phyloP scores from a whole-genome alignment of 2,888 invertebrate species.

The Macrosoma leucophasiata region DNA sequence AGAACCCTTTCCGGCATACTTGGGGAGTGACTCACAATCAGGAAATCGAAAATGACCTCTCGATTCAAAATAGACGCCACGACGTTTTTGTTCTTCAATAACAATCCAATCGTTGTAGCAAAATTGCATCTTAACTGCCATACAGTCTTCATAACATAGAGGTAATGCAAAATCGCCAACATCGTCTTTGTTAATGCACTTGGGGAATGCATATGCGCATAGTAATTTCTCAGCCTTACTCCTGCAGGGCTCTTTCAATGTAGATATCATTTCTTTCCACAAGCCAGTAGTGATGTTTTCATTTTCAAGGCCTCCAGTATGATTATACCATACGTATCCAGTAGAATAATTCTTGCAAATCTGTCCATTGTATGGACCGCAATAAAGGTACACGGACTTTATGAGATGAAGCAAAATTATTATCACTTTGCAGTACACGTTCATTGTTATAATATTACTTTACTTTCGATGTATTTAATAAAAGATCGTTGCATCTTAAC shows the following conservation, averaged over 20 bases:
- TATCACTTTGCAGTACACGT: slow-evolving; percentile 45
- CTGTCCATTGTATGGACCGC: slow-evolving; percentile 91
- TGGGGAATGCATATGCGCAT: slow-evolving; percentile 94
- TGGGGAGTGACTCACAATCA: slow-evolving; percentile 87
- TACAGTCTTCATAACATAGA: slow-evolving; percentile 94
- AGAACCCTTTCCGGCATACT: slow-evolving; percentile 78
- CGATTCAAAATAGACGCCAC: slow-evolving; percentile 85
- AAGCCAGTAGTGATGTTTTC: slow-evolving; percentile 88
- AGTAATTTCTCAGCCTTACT: slow-evolving; percentile 92
- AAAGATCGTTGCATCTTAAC: slow-evolving; percentile 57
- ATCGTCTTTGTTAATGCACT: slow-evolving; percentile 82
- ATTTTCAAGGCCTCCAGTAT: slow-evolving; percentile 85
- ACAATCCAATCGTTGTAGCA: slow-evolving; percentile 96
- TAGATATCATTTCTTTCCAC: slow-evolving; percentile 90
- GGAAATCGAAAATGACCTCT: slow-evolving; percentile 92
- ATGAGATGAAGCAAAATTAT: slow-evolving; percentile 54
- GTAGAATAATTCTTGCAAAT: slow-evolving; percentile 83
- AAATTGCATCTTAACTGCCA: slow-evolving; percentile 91
- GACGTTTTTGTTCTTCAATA: slow-evolving; percentile 89
- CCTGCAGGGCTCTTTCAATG: slow-evolving; percentile 88
- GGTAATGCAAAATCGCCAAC: slow-evolving; percentile 81
- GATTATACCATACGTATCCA: slow-evolving; percentile 86
- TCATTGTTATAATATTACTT: slow-evolving; percentile 50
- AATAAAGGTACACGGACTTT: slow-evolving; percentile 80
- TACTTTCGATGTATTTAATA: slow-evolving; percentile 44